phyloP scores from a whole-genome alignment of 2,113 vertebrate species.

The Petaurus breviceps region DNA sequence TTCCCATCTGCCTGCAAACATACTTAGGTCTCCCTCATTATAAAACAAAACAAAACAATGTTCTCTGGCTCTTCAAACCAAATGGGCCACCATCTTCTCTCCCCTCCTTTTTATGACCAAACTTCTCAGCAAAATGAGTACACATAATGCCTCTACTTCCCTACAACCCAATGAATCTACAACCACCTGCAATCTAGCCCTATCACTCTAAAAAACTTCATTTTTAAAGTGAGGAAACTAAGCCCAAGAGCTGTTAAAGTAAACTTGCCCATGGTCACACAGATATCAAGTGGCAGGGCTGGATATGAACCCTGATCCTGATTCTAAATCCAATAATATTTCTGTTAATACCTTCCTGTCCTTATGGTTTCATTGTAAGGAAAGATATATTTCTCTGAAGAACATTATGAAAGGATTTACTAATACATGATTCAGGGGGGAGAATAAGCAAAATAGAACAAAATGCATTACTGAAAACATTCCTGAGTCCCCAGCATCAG shows the following conservation, averaged over 20 bases:
- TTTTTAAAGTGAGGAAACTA: background rate
- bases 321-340: conserved; percentile 1
- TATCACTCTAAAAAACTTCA: background rate
- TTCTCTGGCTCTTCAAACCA: background rate
- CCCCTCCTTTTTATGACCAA: background rate
- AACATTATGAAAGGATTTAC: background rate
- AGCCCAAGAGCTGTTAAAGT: background rate
- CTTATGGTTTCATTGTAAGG: background rate
- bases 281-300: background rate
- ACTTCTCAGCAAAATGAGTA: background rate
- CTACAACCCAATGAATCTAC: background rate
- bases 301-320: background rate
- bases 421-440: background rate
- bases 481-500: background rate
- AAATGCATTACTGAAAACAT: background rate
- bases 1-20: background rate
- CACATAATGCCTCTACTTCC: background rate
- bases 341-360: background rate
- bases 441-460: background rate
- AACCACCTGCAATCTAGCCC: background rate
- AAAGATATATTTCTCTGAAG: background rate
- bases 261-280: background rate
- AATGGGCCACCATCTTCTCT: background rate
- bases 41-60: background rate
- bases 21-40: background rate